phyloP scores from a whole-genome alignment of 2,113 vertebrate genomes.

The Sander lucioperca region DNA sequence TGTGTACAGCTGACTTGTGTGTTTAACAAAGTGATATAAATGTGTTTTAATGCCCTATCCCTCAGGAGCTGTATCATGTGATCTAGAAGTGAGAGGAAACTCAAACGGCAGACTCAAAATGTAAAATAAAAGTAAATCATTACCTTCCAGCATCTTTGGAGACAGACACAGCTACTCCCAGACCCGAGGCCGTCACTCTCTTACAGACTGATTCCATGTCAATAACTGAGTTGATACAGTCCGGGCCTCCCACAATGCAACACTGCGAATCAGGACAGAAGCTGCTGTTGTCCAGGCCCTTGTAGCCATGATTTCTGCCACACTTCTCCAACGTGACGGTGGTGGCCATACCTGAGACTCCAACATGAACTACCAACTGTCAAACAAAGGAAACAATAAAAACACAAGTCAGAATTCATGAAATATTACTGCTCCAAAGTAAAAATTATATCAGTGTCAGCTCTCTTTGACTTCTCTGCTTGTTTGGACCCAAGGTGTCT shows the following conservation, averaged over 20 bases:
- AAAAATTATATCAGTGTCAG: neutral
- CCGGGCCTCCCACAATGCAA: conserved; percentile 92
- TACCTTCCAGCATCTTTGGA: conserved; percentile 97
- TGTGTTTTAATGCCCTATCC: neutral
- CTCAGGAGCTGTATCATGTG: neutral
- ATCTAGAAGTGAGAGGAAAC: neutral
- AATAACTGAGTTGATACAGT: conserved; percentile 92
- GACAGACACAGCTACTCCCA: conserved; percentile 91
- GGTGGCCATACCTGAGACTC: conserved; percentile 95
- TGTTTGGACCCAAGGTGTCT: neutral
- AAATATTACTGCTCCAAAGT: neutral
- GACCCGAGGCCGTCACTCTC: conserved; percentile 85
- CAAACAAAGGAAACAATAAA: conserved; percentile 18
- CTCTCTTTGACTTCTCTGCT: neutral
- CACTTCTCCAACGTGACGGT: conserved; percentile 94
- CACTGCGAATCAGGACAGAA: conserved; percentile 93
- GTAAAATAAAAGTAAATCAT: neutral
- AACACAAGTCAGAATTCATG: conserved; percentile 6
- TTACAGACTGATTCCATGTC: conserved; percentile 94
- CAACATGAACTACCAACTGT: conserved; percentile 95
- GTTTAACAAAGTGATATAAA: neutral
- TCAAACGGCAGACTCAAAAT: neutral
- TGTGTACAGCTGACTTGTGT: neutral
- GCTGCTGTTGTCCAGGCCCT: conserved; percentile 91
- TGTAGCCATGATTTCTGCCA: conserved; percentile 94